Percentiles rank a stretch among this genome's conserved stretches.
Conservation (phyloP, 1,140 invertebrate species). For the Hylaeus anthracinus region DNA sequence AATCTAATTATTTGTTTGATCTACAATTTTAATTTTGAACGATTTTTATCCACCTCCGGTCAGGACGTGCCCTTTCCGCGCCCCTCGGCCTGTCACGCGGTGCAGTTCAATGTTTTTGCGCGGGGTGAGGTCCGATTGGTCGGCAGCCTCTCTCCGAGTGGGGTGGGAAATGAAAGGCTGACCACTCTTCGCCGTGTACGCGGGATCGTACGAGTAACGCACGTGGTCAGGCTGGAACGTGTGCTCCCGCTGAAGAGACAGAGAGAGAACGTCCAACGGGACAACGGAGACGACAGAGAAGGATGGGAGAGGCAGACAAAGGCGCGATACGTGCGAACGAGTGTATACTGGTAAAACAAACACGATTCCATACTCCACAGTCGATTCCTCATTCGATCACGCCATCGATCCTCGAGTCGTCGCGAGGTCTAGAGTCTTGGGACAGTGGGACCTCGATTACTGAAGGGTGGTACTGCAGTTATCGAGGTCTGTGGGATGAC, state of each 20-base stretch:
- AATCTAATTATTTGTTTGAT: constrained; percentile 80
- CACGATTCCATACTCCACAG: constrained; percentile 26
- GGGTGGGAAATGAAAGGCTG: constrained; percentile 69
- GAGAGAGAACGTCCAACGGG: not conserved
- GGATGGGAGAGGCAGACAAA: constrained; percentile 34
- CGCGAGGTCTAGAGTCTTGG: not conserved
- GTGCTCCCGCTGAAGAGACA: constrained; percentile 25
- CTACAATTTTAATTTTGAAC: constrained; percentile 78
- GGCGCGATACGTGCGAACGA: constrained; percentile 51
- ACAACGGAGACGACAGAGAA: not conserved
- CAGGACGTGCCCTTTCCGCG: constrained; percentile 45
- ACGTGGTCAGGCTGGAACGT: constrained; percentile 57
- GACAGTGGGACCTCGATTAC: no score
- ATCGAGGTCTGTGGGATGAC: no score
- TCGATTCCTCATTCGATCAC: not conserved
- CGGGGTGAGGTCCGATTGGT: constrained; percentile 71
- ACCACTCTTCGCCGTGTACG: constrained; percentile 57
- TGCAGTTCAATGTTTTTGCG: constrained; percentile 75
- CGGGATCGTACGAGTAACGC: constrained; percentile 52
- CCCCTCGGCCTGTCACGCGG: constrained; percentile 54
- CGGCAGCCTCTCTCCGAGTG: constrained; percentile 52
- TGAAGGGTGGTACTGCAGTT: no score
- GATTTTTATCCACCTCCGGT: constrained; percentile 59
- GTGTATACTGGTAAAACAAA: constrained; percentile 52
- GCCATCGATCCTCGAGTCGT: constrained; percentile 2